These are phyloP conservation scores for Acleris sparsana DNA, from an alignment of 2,888 invertebrate species.

Conservation along the genomic window DNA sequence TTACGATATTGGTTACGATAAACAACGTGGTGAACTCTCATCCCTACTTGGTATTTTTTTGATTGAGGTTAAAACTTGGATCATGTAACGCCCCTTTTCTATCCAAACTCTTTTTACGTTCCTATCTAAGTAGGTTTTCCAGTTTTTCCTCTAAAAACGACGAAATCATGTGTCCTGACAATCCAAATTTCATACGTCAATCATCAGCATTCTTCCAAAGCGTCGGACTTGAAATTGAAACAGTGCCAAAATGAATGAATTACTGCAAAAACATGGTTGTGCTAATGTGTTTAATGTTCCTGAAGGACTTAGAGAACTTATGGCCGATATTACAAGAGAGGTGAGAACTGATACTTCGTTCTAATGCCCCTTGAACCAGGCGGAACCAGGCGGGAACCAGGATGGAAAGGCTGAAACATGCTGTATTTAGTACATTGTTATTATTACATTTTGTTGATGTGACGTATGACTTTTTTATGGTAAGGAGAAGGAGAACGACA, in stretches of 20 bases:
- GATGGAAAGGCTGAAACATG: neutral
- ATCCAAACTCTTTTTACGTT: too few relatives aligned
- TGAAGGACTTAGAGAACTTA: conserved; percentile 88
- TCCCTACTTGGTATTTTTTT: too few relatives aligned
- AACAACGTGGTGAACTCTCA: too few relatives aligned
- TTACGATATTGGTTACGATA: too few relatives aligned
- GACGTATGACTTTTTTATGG: too few relatives aligned
- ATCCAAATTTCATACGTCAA: neutral
- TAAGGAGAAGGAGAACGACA: too few relatives aligned
- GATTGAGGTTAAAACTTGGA: too few relatives aligned
- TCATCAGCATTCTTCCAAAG: neutral
- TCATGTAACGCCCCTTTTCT: too few relatives aligned
- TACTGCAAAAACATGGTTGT: conserved; percentile 74
- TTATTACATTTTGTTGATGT: too few relatives aligned
- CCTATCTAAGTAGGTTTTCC: too few relatives aligned
- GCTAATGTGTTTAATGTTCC: conserved; percentile 81
- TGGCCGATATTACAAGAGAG: conserved; percentile 89
- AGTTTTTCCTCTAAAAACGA: too few relatives aligned
- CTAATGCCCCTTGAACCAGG: neutral
- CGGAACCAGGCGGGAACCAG: neutral
- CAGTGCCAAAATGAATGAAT: conserved; percentile 63
- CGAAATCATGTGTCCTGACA: neutral
- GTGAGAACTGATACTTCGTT: conserved; percentile 56
- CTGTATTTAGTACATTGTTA: neutral
- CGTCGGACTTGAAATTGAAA: neutral